phyloP scores from a whole-genome alignment of 2,797 vertebrate species.

The Characodon lateralis region DNA sequence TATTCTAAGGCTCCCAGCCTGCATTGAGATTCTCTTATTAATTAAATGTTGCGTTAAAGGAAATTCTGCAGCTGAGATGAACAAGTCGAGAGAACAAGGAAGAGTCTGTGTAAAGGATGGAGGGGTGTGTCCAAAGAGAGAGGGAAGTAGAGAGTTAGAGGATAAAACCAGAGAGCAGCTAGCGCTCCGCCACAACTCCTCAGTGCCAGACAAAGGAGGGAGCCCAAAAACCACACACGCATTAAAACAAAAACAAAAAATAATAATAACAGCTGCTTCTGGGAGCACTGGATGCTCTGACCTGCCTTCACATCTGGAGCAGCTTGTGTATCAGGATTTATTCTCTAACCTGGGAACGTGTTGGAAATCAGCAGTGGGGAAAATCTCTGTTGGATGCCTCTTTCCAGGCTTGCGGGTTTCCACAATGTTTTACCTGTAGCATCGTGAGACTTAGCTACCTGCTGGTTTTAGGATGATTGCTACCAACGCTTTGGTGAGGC shows the following conservation, averaged over 20 bases:
- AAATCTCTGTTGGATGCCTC: constrained; percentile 6
- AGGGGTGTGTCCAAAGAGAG: constrained; percentile 39
- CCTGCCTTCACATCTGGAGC: constrained; percentile 41
- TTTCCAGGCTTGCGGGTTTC: background rate
- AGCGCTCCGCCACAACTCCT: constrained; percentile 68
- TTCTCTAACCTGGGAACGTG: constrained; percentile 49
- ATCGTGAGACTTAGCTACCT: constrained; percentile 14
- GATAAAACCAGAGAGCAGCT: constrained; percentile 61
- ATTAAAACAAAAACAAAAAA: constrained; percentile 15
- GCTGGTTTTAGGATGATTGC: constrained; percentile 47
- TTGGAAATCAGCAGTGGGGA: constrained; percentile 32
- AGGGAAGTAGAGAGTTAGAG: constrained; percentile 50
- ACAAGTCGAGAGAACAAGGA: constrained; percentile 34
- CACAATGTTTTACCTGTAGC: constrained; percentile 36
- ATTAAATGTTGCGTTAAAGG: constrained; percentile 5
- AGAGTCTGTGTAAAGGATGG: constrained; percentile 33
- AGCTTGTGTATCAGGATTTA: constrained; percentile 37
- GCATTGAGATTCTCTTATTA: background rate
- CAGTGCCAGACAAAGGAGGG: constrained; percentile 59
- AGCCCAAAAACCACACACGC: constrained; percentile 47
- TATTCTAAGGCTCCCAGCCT: background rate
- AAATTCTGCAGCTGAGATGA: constrained; percentile 26
- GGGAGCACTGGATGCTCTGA: constrained; percentile 45
- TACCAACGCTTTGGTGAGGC: constrained; percentile 45
- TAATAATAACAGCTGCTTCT: constrained; percentile 31